Base-by-base conservation (phyloP, 2,797 vertebrate genomes). In the Pangasius mekongensis region DNA sequence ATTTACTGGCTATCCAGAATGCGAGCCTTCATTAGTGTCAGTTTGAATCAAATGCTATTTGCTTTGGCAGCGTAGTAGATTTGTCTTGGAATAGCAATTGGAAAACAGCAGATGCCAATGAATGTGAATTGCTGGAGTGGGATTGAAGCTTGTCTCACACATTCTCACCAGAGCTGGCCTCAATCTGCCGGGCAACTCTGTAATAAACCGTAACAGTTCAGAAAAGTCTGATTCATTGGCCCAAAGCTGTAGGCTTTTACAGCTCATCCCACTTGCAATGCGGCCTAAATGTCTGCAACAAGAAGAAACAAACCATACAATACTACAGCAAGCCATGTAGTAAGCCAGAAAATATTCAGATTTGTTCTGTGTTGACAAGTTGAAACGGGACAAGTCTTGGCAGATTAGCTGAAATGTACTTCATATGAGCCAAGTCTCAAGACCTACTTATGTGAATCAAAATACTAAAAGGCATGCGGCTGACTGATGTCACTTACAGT, bases 161-260 rank as follows among this genome's bases (percentile, higher is more conserved):
- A 84, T 91, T 87, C 96, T 96, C 94, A 98, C 97, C 97, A 98
- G 94, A 90, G 96, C 95, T 87, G 96, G 95, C 92, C 96, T 97
- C 60, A 95, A 88, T 87, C 94, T 93, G 92, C 94, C 96, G 88
- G 96, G 94, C 73, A 96, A 93, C 62, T 91, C 92, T 43, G 95
- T 97, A 69, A 98, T 90, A 93, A 97, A 95, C 86, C 94, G 92
- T 87, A 98, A 93, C 91, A 97, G 91, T 89, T 95, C 95, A 64
- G 93, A 89, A 91, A 97, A 97, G 89, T 96, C 95, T 10, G 95
- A 95, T 86, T 93, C 89, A 24, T 95, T 96, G 90, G 90, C 94
- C 94, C 96, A 96, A 91, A 94, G 95, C 89, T 92, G 96, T 87
- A 98, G 88, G 91, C 94, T 94, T 62, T 96, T 91, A 91, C 97